phyloP scores from a whole-genome alignment of 2,797 vertebrate species.

The Nyctalus aviator region DNA sequence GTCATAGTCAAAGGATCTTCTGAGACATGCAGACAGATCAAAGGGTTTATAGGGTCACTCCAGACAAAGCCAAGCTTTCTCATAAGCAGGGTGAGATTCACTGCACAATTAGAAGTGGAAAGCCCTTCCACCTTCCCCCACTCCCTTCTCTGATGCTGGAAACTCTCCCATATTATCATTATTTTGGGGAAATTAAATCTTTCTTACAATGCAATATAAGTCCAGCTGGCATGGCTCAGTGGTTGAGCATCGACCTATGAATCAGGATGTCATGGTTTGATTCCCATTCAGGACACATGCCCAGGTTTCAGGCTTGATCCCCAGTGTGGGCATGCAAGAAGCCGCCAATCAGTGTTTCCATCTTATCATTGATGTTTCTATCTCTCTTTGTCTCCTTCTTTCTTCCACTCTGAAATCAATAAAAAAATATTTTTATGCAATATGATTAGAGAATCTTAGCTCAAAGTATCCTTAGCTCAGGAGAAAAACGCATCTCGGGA shows the following conservation, averaged over 20 bases:
- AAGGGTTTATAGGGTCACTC: background rate
- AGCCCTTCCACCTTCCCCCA: background rate
- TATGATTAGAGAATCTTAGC: slow-evolving; percentile 23
- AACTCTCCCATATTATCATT: background rate
- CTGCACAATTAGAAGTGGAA: background rate
- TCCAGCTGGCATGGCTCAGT: too few relatives aligned
- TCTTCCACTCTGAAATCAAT: too few relatives aligned
- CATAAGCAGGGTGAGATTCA: background rate
- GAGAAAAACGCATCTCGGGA: background rate
- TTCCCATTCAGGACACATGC: too few relatives aligned
- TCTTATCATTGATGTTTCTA: too few relatives aligned
- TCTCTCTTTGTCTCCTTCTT: too few relatives aligned
- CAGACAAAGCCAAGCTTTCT: slow-evolving; percentile 39
- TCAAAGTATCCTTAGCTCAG: background rate
- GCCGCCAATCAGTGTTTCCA: too few relatives aligned
- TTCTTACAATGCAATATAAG: background rate
- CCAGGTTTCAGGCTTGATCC: too few relatives aligned
- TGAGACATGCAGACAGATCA: background rate
- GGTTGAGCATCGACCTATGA: too few relatives aligned
- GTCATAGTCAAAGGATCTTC: background rate
- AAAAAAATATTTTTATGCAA: background rate
- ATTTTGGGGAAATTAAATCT: background rate
- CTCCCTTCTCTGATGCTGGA: background rate
- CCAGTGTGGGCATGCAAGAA: too few relatives aligned
- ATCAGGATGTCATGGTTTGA: too few relatives aligned